Evolutionary conservation across 92 coral and sea anemone species (phyloP), one percentile per base, ranked within the genome.

Genomic region (Epizoanthus fatuus): DNA sequence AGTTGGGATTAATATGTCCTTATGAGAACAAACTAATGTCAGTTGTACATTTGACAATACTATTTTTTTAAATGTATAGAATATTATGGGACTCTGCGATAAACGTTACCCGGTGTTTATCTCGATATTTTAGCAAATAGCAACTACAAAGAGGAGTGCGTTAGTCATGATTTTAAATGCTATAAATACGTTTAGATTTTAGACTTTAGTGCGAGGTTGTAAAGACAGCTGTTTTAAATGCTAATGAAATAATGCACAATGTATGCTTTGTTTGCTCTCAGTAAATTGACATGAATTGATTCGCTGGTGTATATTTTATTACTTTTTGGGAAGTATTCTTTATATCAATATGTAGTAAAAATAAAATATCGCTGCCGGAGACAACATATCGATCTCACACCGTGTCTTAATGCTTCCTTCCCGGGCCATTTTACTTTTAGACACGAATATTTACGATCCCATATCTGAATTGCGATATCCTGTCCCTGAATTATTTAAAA

Each of bases 251-350:
- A 16, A 62, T 6, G 38, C 17, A 8, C 38, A 14, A 64, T 39
- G n/a, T 38, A 17, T 25, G 38, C 19, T 35, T 15, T 37, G 45
- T n/a, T 37, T 66, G 45, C 72, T 66, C 4, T 32, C 9, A 29
- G 35, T 29, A 66, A 22, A 37, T 66, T 42, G 40, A 35, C 15
- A 66, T 16, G 4, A 66, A 66, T 66, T 42, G 16, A 42, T 66
- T 37, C 72, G 40, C n/a, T 66, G 72, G 13, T 35, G 72, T 32
- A 39, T 66, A 63, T 66, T 66, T 25, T 39, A 37, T 66, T 66
- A 66, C 72, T 32, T 66, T 66, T 8, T 58, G 53, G 53, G 53
- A 49, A 49, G 12, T 49, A 11, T 49, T 49, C 13, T 49, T 49
- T 49, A 49, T 49, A 0, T 49, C 53, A 49, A 29, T 29, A 29